Percentiles rank a stretch among this genome's conserved stretches.
Evolutionary conservation across 2,113 vertebrate genomes (phyloP).

Genomic region (Lasiurus borealis): DNA sequence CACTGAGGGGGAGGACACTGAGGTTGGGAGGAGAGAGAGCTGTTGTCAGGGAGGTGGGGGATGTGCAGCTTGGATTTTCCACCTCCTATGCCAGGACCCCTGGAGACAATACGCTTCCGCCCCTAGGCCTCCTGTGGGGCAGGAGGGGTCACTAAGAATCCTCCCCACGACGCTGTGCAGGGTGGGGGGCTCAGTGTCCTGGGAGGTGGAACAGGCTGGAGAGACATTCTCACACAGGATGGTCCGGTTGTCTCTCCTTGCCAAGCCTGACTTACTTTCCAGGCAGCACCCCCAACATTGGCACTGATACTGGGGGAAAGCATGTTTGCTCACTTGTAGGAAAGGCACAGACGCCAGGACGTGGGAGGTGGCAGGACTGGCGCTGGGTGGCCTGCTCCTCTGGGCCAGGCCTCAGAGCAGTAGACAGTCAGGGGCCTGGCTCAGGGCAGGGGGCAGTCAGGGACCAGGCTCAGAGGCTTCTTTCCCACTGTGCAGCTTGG

Average conservation of each 20-base stretch:
- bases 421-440: no score
- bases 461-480: background rate
- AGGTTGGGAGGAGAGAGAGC: background rate
- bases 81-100: no score
- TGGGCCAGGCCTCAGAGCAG: no score
- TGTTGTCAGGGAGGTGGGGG: background rate
- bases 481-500: no score
- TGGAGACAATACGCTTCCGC: no score
- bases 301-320: background rate
- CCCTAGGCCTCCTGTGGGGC: background rate
- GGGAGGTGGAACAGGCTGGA: background rate
- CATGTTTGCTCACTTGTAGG: background rate
- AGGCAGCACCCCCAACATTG: background rate
- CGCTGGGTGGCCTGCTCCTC: no score
- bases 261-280: no score
- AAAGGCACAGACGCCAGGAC: fast-evolving
- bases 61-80: no score
- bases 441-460: no score
- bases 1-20: background rate
- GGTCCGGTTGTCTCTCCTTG: fast-evolving
- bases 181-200: fast-evolving
- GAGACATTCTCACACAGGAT: background rate
- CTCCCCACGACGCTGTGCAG: fast-evolving
- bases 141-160: background rate
- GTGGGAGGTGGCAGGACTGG: background rate